Evolutionary conservation across 2,797 vertebrate genomes (phyloP).

Genomic region (Danio choprae): DNA sequence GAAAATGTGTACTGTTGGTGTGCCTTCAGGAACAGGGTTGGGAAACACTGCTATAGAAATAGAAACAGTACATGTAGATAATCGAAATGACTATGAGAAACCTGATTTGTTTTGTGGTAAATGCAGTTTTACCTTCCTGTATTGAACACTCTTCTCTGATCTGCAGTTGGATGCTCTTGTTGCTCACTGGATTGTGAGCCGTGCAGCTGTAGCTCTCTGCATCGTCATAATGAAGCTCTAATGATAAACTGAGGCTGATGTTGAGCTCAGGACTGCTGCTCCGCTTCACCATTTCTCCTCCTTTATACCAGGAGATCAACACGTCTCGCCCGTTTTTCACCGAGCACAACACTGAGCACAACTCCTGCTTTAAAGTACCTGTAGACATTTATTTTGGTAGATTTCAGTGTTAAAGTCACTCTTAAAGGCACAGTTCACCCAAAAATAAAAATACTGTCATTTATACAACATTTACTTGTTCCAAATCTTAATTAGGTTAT

Average conservation of each 20-base stretch:
- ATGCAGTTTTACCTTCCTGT: not conserved
- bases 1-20: too few species aligned
- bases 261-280: slow-evolving; percentile 2
- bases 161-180: not conserved
- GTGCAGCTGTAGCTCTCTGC: not conserved
- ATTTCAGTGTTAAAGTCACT: not conserved
- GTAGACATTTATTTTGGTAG: not conserved
- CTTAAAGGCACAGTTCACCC: too few species aligned
- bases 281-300: not conserved
- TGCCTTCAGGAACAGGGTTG: too few species aligned
- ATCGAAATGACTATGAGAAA: too few species aligned
- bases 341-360: not conserved
- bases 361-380: not conserved
- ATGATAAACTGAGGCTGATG: not conserved
- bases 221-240: not conserved
- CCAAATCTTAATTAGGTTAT: too few species aligned
- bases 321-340: not conserved
- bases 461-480: too few species aligned
- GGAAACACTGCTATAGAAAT: too few species aligned
- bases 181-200: not conserved
- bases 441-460: too few species aligned
- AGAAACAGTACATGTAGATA: too few species aligned
- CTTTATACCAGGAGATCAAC: slow-evolving; percentile 9
- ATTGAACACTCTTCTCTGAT: not conserved
- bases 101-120: too few species aligned